Evolutionary conservation across 2,888 invertebrate genomes (phyloP).

Genomic region (Lepeophtheirus nordmannii): DNA sequence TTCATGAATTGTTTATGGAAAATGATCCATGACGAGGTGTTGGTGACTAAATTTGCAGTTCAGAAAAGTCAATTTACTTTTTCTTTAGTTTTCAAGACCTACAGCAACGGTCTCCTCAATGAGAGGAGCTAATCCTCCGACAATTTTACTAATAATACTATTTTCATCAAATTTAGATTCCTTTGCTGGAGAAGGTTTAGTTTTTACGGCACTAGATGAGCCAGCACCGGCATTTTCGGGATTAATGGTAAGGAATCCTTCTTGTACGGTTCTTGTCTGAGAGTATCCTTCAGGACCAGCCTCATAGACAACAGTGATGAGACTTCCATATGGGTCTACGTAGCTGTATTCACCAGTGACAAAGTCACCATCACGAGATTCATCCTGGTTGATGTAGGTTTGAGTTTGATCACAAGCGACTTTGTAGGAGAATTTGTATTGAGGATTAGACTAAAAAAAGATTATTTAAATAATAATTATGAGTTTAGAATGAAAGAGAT

Average conservation of each 20-base stretch:
- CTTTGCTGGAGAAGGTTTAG: neutral
- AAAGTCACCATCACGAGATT: conserved; percentile 18
- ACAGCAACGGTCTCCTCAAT: neutral
- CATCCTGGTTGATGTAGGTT: conserved; percentile 21
- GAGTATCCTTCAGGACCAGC: conserved; percentile 23
- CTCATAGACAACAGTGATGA: conserved; percentile 22
- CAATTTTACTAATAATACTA: neutral
- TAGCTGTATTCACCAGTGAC: conserved; percentile 22
- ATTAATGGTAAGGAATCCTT: conserved; percentile 14
- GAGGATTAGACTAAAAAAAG: conserved; percentile 11
- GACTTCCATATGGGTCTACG: conserved; percentile 21
- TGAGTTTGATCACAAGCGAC: conserved; percentile 20
- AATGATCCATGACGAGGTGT: too few species aligned
- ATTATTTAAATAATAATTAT: neutral
- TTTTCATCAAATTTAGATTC: neutral
- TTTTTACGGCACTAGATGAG: neutral
- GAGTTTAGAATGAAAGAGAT: too few species aligned
- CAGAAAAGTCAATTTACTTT: neutral
- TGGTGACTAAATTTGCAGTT: too few species aligned
- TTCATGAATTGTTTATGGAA: too few species aligned
- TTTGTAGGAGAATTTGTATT: conserved; percentile 20
- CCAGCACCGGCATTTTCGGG: neutral
- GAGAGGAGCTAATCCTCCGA: neutral
- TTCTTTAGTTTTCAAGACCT: neutral
- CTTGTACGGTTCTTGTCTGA: conserved; percentile 11